Conservation (phyloP, 2,888 invertebrate genomes). For the Cyclophora punctaria region DNA sequence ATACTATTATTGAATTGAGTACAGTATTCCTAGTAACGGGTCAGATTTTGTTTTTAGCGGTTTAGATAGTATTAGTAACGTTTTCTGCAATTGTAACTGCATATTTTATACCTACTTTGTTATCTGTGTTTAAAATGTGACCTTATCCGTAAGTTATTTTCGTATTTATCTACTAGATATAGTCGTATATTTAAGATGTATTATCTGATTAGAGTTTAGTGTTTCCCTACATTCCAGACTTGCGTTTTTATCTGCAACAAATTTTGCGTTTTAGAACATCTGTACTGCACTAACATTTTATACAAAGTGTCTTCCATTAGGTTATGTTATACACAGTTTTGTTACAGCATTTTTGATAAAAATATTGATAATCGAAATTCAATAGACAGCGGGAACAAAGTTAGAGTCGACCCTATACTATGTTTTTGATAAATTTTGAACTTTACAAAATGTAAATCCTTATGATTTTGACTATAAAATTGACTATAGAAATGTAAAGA, state of each 20-base stretch:
- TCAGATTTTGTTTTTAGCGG: slow-evolving; percentile 49
- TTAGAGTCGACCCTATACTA: slow-evolving; percentile 40
- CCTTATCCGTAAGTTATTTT: slow-evolving; percentile 20
- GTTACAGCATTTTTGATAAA: slow-evolving; percentile 20
- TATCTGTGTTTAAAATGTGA: slow-evolving; percentile 30
- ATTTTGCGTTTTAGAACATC: slow-evolving; percentile 5
- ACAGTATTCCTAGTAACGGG: slow-evolving; percentile 61
- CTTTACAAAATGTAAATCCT: slow-evolving; percentile 25
- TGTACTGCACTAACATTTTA: slow-evolving; percentile 40
- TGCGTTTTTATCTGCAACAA: slow-evolving; percentile 22
- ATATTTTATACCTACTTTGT: slow-evolving; percentile 35
- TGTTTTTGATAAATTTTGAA: slow-evolving; percentile 52
- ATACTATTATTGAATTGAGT: slow-evolving; percentile 40
- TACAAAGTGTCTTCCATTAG: slow-evolving; percentile 69
- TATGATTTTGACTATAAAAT: slow-evolving; percentile 16
- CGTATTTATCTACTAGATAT: slow-evolving; percentile 6
- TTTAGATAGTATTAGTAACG: slow-evolving; percentile 33
- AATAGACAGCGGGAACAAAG: slow-evolving; percentile 58
- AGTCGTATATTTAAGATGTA: slow-evolving; percentile 15
- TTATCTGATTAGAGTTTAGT: slow-evolving; percentile 18
- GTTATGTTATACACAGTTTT: slow-evolving; percentile 43
- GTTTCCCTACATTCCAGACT: slow-evolving; percentile 37
- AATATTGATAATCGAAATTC: slow-evolving; percentile 23
- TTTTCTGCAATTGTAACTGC: slow-evolving; percentile 31
- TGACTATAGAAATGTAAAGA: slow-evolving; percentile 29